Evolutionary conservation across 2,888 invertebrate genomes (phyloP).

Genomic region (Tachina lurida): DNA sequence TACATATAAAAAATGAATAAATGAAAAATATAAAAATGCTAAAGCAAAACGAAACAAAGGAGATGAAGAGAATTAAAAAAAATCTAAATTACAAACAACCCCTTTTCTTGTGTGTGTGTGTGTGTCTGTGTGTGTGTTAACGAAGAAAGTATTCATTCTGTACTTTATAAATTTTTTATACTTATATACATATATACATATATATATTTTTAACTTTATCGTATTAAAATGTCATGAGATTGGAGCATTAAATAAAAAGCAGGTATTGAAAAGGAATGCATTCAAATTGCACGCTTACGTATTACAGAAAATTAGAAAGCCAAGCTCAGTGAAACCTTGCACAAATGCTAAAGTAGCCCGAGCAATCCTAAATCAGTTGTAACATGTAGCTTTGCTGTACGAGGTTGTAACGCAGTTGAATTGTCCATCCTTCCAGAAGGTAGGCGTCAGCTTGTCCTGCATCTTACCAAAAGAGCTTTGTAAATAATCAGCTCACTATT

Average conservation of each 20-base stretch:
- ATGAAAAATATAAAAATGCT: slow-evolving; percentile 40
- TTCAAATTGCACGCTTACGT: not conserved
- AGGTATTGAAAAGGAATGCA: not conserved
- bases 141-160: slow-evolving; percentile 50
- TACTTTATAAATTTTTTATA: slow-evolving; percentile 43
- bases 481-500: too few relatives aligned
- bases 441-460: too few relatives aligned
- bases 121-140: slow-evolving; percentile 45
- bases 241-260: slow-evolving; percentile 54
- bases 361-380: too few relatives aligned
- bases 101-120: slow-evolving; percentile 58
- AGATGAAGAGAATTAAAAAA: slow-evolving; percentile 65
- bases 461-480: too few relatives aligned
- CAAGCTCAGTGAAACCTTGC: too few relatives aligned
- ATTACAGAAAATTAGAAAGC: too few relatives aligned
- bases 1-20: slow-evolving; percentile 59
- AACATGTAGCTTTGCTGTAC: too few relatives aligned
- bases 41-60: slow-evolving; percentile 64
- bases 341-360: too few relatives aligned
- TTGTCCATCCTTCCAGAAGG: too few relatives aligned
- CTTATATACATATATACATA: too few relatives aligned
- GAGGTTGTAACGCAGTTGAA: too few relatives aligned
- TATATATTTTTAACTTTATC: slow-evolving; percentile 56
- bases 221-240: slow-evolving; percentile 70
- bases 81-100: slow-evolving; percentile 71